These are phyloP conservation scores for Erebia ligea DNA, from an alignment of 2,888 invertebrate species.

Conservation along the genomic window DNA sequence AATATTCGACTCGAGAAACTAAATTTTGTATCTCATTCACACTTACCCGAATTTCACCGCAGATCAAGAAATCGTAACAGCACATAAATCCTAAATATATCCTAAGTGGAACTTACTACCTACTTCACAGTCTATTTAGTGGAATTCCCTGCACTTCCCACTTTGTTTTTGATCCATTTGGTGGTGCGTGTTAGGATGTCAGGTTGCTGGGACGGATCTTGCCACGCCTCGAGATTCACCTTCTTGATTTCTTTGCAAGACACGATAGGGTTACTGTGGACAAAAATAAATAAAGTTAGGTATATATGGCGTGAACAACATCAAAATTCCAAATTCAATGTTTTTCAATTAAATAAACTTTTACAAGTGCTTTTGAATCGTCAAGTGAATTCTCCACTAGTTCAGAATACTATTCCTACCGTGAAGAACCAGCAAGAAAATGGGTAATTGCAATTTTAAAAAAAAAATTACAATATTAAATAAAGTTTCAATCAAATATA, in stretches of 20 bases:
- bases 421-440: too few relatives aligned
- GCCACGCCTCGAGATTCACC: constrained; percentile 73
- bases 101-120: not conserved
- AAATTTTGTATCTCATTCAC: not conserved
- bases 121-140: constrained; percentile 55
- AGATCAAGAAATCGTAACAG: not conserved
- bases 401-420: too few relatives aligned
- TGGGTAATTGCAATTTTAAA: too few relatives aligned
- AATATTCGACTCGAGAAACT: not conserved
- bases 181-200: constrained; percentile 75
- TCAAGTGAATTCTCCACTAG: too few relatives aligned
- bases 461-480: too few relatives aligned
- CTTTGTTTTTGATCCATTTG: constrained; percentile 76
- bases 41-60: not conserved
- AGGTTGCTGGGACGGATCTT: constrained; percentile 63
- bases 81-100: not conserved
- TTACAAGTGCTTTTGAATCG: too few relatives aligned
- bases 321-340: too few relatives aligned
- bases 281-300: constrained; percentile 34
- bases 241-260: constrained; percentile 78
- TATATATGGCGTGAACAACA: not conserved
- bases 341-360: too few relatives aligned
- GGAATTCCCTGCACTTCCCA: constrained; percentile 55
- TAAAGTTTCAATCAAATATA: too few relatives aligned
- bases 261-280: constrained; percentile 79